Evolutionary conservation across 2,113 vertebrate species (phyloP).

Genomic region (Mionectes macconnelli): DNA sequence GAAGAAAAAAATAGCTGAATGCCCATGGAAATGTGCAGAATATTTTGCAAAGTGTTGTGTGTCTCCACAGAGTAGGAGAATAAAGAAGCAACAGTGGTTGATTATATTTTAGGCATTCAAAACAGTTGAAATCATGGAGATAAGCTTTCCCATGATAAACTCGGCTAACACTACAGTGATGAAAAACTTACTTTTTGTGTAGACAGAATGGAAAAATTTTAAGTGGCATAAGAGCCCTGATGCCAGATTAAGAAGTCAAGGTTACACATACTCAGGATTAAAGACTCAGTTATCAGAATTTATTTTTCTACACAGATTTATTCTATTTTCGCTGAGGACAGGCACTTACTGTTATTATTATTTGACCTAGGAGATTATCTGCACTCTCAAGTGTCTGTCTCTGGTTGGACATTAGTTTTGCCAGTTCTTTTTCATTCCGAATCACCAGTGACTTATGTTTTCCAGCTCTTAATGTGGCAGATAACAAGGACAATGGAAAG

Average conservation of each 20-base stretch:
- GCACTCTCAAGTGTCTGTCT: neutral
- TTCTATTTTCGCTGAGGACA: neutral
- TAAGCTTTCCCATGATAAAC: neutral
- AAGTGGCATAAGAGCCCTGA: neutral
- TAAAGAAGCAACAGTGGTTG: neutral
- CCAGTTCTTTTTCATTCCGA: neutral
- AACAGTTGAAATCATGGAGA: neutral
- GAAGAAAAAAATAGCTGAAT: neutral
- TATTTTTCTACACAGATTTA: neutral
- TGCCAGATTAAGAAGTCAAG: neutral
- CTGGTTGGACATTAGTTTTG: neutral
- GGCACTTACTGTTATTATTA: neutral
- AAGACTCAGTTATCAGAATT: neutral
- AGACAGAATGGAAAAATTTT: neutral
- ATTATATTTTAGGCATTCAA: neutral
- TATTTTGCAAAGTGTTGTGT: neutral
- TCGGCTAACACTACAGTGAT: neutral
- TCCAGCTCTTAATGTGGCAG: conserved; percentile 7
- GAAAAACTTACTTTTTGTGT: neutral
- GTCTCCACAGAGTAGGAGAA: neutral
- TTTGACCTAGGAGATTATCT: neutral
- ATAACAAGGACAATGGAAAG: conserved; percentile 31
- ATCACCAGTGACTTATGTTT: neutral
- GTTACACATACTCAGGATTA: neutral
- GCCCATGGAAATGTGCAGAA: neutral